These are phyloP conservation scores for Myxocyprinus asiaticus DNA, from an alignment of 2,113 vertebrate species.

Conservation along the genomic window DNA sequence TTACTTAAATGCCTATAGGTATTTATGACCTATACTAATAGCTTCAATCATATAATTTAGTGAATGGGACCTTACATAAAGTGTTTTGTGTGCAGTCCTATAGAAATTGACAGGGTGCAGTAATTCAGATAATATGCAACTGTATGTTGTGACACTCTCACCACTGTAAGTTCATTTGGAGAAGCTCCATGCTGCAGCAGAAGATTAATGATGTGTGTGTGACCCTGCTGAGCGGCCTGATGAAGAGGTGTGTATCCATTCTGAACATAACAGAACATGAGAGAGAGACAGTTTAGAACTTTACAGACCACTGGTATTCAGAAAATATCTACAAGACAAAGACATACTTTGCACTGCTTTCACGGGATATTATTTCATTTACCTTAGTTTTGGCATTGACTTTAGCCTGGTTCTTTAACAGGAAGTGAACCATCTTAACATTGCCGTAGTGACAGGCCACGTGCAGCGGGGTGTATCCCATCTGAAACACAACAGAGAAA, in stretches of 20 bases:
- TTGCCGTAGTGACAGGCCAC: conserved; percentile 99
- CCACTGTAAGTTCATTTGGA: conserved; percentile 93
- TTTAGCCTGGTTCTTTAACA: conserved; percentile 91
- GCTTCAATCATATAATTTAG: too few relatives aligned
- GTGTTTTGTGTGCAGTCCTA: too few relatives aligned
- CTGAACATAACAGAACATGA: conserved; percentile 63
- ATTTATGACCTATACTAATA: too few relatives aligned
- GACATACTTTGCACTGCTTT: not conserved
- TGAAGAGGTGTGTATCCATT: conserved; percentile 95
- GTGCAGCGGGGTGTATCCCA: conserved; percentile 94
- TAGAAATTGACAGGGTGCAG: not conserved
- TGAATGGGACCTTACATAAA: too few relatives aligned
- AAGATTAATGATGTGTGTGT: conserved; percentile 96
- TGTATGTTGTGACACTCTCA: conserved; percentile 65
- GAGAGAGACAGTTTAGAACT: not conserved
- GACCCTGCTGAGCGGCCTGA: conserved; percentile 95
- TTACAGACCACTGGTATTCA: not conserved
- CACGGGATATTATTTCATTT: not conserved
- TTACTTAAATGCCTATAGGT: too few relatives aligned
- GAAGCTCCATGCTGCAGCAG: conserved; percentile 89
- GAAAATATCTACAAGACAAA: not conserved
- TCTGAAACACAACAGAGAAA: conserved; percentile 70
- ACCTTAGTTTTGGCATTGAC: conserved; percentile 97
- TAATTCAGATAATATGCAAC: not conserved
- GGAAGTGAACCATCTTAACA: conserved; percentile 94